phyloP scores from a whole-genome alignment of 2,888 invertebrate species.

The Therioaphis trifolii region DNA sequence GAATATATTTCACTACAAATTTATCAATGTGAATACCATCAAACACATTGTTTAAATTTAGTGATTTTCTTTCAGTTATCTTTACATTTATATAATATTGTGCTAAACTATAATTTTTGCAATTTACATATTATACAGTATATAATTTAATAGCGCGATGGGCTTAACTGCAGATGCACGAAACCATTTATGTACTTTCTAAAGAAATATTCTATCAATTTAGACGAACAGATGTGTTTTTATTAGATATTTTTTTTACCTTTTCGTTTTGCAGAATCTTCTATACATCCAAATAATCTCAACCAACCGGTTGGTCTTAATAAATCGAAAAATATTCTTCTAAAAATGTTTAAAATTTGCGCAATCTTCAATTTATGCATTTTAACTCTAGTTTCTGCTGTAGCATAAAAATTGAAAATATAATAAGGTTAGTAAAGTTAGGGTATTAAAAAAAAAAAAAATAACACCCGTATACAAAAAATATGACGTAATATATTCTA shows the following conservation, averaged over 20 bases:
- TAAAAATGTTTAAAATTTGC: constrained; percentile 7
- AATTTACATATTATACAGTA: neutral
- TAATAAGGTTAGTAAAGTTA: too few relatives aligned
- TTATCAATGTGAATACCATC: neutral
- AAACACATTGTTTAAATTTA: neutral
- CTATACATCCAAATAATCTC: constrained; percentile 37
- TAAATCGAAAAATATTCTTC: neutral
- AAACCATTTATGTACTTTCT: constrained; percentile 5
- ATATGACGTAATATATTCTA: too few relatives aligned
- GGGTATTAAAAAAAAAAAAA: too few relatives aligned
- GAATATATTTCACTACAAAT: neutral
- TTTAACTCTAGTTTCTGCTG: neutral
- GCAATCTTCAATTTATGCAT: constrained; percentile 33
- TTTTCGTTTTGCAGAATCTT: constrained; percentile 7
- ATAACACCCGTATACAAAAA: too few relatives aligned
- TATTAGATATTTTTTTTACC: constrained; percentile 11
- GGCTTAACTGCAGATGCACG: constrained; percentile 14
- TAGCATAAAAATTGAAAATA: too few relatives aligned
- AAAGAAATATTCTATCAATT: constrained; percentile 48
- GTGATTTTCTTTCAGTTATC: neutral
- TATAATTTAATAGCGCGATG: too few relatives aligned
- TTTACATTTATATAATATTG: constrained; percentile 14
- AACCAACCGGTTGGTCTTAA: constrained; percentile 35
- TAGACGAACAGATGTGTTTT: constrained; percentile 32
- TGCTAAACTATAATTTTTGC: neutral